Evolutionary conservation across 1,140 invertebrate species (phyloP).

Genomic region (Adelges cooleyi): DNA sequence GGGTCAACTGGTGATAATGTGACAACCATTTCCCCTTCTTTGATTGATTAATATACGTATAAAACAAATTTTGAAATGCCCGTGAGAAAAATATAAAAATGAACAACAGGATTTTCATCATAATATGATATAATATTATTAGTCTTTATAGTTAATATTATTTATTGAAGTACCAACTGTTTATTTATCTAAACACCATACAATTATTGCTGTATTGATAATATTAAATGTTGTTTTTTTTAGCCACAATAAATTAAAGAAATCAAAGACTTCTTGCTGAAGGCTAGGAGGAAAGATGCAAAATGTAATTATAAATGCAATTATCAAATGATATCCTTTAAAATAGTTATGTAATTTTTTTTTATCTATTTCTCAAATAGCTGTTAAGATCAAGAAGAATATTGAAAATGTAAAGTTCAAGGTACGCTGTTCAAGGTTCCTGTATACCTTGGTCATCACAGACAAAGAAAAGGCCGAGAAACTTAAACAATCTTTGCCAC

Average conservation of each 20-base stretch:
- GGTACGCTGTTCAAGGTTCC: conserved; percentile 88
- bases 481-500: conserved; percentile 76
- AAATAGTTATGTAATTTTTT: background rate
- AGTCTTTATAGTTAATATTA: too few species aligned
- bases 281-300: conserved; percentile 95
- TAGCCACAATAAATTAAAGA: conserved; percentile 97
- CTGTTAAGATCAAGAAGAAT: conserved; percentile 86
- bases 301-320: conserved; percentile 48
- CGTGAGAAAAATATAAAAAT: too few species aligned
- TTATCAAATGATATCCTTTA: background rate
- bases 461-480: conserved; percentile 99
- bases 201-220: too few species aligned
- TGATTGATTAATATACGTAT: too few species aligned
- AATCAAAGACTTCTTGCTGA: conserved; percentile 97
- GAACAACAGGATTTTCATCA: too few species aligned
- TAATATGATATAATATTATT: too few species aligned
- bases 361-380: conserved; percentile 36
- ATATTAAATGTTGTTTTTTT: conserved; percentile 38
- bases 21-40: too few species aligned
- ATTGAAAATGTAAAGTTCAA: conserved; percentile 94
- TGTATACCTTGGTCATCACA: conserved; percentile 94
- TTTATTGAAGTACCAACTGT: too few species aligned
- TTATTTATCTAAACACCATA: too few species aligned
- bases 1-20: too few species aligned
- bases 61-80: too few species aligned